Percentiles rank a stretch among this genome's conserved stretches.
These are phyloP conservation scores for Ormyrus labotus DNA, from an alignment of 2,888 invertebrate genomes.

Conservation along the genomic window DNA sequence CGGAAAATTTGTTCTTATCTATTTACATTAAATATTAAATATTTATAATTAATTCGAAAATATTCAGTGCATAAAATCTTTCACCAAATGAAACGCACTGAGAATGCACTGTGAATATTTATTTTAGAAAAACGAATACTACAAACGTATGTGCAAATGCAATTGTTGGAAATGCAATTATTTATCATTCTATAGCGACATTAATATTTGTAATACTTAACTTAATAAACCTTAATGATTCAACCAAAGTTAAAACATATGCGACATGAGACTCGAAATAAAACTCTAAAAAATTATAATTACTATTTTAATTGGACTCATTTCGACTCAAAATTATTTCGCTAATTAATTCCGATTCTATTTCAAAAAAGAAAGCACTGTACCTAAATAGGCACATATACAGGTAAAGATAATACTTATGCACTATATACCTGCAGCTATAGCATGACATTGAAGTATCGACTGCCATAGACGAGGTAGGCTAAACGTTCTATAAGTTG, in stretches of 20 bases:
- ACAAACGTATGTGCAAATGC: too few species aligned
- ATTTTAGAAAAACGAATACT: too few species aligned
- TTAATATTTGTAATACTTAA: too few species aligned
- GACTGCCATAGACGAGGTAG: constrained; percentile 17
- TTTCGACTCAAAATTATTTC: neutral
- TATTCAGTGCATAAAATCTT: neutral
- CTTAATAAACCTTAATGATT: too few species aligned
- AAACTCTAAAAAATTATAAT: neutral
- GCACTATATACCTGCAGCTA: constrained; percentile 23
- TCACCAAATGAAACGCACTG: neutral
- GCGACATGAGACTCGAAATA: too few species aligned
- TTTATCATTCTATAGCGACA: too few species aligned
- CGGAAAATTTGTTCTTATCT: too few species aligned
- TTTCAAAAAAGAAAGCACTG: too few species aligned
- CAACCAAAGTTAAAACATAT: too few species aligned
- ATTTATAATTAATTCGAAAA: neutral
- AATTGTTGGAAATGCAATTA: too few species aligned
- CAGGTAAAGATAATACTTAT: neutral
- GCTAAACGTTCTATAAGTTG: constrained; percentile 22
- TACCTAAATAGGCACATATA: neutral
- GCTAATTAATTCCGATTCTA: neutral
- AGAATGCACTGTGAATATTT: too few species aligned
- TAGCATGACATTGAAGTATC: constrained; percentile 37
- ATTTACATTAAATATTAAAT: neutral
- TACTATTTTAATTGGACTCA: neutral